These are phyloP conservation scores for Mesorhabditis sp. DNA, from an alignment of 2,888 invertebrate genomes.

Conservation along the genomic window DNA sequence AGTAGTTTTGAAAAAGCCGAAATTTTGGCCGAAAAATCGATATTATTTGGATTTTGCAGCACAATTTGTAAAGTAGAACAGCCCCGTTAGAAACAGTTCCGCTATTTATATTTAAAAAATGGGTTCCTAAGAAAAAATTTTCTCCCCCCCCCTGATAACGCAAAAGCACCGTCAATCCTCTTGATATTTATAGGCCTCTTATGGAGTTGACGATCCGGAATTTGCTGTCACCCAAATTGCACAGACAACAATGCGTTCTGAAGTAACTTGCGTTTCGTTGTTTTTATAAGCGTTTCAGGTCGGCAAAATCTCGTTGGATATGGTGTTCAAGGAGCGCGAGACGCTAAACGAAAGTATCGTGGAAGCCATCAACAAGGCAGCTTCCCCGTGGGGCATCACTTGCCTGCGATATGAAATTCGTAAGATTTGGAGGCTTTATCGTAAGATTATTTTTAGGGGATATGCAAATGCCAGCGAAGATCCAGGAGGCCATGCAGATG, in stretches of 20 bases:
- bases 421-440: slow-evolving; percentile 58
- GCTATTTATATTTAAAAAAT: too few relatives aligned
- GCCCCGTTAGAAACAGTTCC: too few relatives aligned
- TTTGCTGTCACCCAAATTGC: slow-evolving; percentile 98
- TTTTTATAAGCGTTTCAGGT: slow-evolving; percentile 60
- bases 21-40: too few relatives aligned
- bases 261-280: slow-evolving; percentile 60
- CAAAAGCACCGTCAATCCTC: background rate
- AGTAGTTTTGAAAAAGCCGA: too few relatives aligned
- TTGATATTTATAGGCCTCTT: slow-evolving; percentile 69
- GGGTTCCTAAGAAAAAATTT: too few relatives aligned
- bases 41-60: too few relatives aligned
- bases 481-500: slow-evolving; percentile 99
- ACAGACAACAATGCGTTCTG: slow-evolving; percentile 98
- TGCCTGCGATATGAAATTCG: slow-evolving; percentile 92
- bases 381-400: slow-evolving; percentile 94
- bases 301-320: slow-evolving; percentile 92
- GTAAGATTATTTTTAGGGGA: slow-evolving; percentile 68
- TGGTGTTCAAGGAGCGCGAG: slow-evolving; percentile 89
- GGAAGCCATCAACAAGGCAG: slow-evolving; percentile 93
- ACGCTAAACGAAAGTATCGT: slow-evolving; percentile 90
- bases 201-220: slow-evolving; percentile 98
- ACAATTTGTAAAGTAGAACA: too few relatives aligned
- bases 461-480: slow-evolving; percentile 80
- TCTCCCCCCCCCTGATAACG: background rate